Evolutionary conservation across 2,113 vertebrate species (phyloP), one percentile per base, ranked within the genome.

Genomic region (Rousettus leschenaultii): DNA sequence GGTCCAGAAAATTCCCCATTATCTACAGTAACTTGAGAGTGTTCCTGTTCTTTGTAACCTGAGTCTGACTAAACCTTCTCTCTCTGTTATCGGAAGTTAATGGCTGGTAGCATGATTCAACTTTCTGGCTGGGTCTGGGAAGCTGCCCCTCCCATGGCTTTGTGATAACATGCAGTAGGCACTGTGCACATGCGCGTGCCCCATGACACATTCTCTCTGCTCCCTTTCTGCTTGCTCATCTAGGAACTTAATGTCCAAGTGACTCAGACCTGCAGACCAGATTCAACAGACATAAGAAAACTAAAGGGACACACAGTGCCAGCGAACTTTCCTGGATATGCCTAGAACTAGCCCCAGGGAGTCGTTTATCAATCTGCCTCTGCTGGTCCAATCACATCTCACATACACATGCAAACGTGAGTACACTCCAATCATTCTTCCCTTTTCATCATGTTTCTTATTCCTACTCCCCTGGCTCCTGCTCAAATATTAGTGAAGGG

Each of bases 161-260:
- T 70, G 24, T 18, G 7, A 73, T 10, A 5, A 7, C 6, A 6
- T 3, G 2, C 24, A 30, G 59, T 2, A 16, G 61, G 70, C 38
- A 48, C 43, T 35, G 10, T 51, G 21, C 35, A 1, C 2, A 0
- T 30, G 22, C 63, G 43, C 28, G 2, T 5, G 22, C 4, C 18
- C 7, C 2, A 26, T 10, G 8, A 15, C 10, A 5, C 53, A 35
- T 5, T 40, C 33, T 16, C 6, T 28, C 70, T 48, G 1, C 6
- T 55, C 33, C 38, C 6, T 38, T 45, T 8, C 51, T 70, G 43
- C 6, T 75, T 3, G 1, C 12, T 28, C 38, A 89, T 86, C 38
- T 65, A 11, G 45, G 4, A 71, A 55, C 19, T 63, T 53, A 59
- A 43, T 65, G 22, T 65, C 15, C 57, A 59, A 15, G 24, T 10